Evolutionary conservation across 2,888 invertebrate genomes (phyloP).

Genomic region (Fissipunctia ypsillon): DNA sequence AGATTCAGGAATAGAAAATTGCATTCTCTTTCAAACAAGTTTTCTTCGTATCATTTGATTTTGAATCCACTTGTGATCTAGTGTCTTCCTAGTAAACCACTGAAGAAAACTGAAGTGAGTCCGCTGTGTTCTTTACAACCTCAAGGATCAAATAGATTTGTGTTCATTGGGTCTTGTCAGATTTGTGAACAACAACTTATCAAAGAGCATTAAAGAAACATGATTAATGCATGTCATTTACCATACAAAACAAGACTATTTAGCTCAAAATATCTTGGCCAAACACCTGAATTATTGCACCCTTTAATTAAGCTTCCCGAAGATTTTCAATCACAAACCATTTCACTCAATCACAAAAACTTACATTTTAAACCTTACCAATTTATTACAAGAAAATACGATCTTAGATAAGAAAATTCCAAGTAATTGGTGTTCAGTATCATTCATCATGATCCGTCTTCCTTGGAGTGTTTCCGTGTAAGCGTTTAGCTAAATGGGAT

Average conservation of each 20-base stretch:
- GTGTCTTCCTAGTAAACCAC: not conserved
- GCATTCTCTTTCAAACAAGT: too few species aligned
- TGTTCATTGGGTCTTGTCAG: too few species aligned
- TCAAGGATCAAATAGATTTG: not conserved
- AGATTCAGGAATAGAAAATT: not conserved
- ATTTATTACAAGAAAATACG: slow-evolving; percentile 44
- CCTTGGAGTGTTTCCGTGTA: slow-evolving; percentile 59
- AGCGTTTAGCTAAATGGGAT: slow-evolving; percentile 70
- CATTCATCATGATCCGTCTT: slow-evolving; percentile 75
- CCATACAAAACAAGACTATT: not conserved
- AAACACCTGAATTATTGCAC: not conserved
- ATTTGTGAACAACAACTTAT: not conserved
- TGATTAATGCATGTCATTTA: not conserved
- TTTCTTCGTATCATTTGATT: too few species aligned
- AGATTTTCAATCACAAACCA: not conserved
- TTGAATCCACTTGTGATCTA: too few species aligned
- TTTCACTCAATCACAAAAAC: slow-evolving; percentile 21
- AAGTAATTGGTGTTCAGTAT: slow-evolving; percentile 68
- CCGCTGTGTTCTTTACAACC: not conserved
- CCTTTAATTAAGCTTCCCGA: not conserved
- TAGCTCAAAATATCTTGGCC: too few species aligned
- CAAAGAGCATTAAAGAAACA: too few species aligned
- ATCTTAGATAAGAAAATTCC: slow-evolving; percentile 64
- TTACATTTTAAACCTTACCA: slow-evolving; percentile 42
- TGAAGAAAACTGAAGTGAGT: not conserved